A percentile compares a stretch with the other conserved stretches of the same genome.
phyloP scores from a whole-genome alignment of 2,888 invertebrate species.

The Diloba caeruleocephala region DNA sequence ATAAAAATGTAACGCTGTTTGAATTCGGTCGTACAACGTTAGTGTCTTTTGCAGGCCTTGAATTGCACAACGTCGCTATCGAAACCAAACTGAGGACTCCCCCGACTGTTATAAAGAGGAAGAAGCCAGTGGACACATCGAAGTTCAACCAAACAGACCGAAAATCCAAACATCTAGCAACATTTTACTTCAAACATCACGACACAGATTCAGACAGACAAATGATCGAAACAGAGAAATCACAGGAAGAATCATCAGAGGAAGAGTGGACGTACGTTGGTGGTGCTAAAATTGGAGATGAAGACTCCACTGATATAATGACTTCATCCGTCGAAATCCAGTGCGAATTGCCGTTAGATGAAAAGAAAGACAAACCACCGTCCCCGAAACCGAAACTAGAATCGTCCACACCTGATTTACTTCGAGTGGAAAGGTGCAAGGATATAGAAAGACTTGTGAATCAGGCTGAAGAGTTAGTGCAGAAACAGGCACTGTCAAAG shows the following conservation, averaged over 20 bases:
- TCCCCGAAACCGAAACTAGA: slow-evolving; percentile 77
- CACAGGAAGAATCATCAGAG: slow-evolving; percentile 84
- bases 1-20: slow-evolving; percentile 28
- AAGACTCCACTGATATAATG: slow-evolving; percentile 86
- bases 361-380: slow-evolving; percentile 70
- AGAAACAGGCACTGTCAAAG: slow-evolving; percentile 88
- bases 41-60: slow-evolving; percentile 71
- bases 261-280: slow-evolving; percentile 92
- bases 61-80: slow-evolving; percentile 63
- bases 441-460: slow-evolving; percentile 93
- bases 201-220: slow-evolving; percentile 96
- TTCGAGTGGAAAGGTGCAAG: slow-evolving; percentile 87
- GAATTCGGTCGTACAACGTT: slow-evolving; percentile 11
- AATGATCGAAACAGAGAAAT: slow-evolving; percentile 85
- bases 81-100: slow-evolving; percentile 77
- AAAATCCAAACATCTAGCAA: slow-evolving; percentile 94
- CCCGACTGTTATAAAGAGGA: slow-evolving; percentile 84
- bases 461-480: slow-evolving; percentile 94
- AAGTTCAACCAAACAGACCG: slow-evolving; percentile 92
- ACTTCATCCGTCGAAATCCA: slow-evolving; percentile 86
- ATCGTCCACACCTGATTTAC: slow-evolving; percentile 81
- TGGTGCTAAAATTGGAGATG: slow-evolving; percentile 79
- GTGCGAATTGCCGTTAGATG: slow-evolving; percentile 79
- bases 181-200: slow-evolving; percentile 95
- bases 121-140: slow-evolving; percentile 88